These are phyloP conservation scores for Calephelis perditalis DNA, from an alignment of 2,888 invertebrate species.

Conservation along the genomic window DNA sequence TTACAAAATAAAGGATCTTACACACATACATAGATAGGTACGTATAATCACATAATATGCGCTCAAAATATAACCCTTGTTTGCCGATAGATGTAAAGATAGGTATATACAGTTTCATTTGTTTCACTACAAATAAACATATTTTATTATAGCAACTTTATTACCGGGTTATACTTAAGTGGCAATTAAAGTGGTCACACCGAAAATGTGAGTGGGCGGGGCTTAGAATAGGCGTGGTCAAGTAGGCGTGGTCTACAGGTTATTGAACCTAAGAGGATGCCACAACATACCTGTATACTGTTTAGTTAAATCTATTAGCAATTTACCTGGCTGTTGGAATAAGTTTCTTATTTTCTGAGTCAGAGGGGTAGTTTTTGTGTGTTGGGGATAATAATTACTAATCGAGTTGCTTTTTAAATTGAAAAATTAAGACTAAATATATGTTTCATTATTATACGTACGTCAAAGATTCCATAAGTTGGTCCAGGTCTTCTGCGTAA, in stretches of 20 bases:
- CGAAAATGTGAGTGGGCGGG: conserved; percentile 48
- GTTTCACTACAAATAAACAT: no score
- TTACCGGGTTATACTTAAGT: conserved; percentile 15
- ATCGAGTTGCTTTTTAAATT: background rate
- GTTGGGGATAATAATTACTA: background rate
- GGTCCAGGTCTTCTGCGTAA: no score
- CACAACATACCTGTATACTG: conserved; percentile 34
- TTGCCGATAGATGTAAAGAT: no score
- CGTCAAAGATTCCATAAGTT: no score
- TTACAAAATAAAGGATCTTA: no score
- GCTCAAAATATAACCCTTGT: no score
- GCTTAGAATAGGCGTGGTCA: conserved; percentile 48
- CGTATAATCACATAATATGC: no score
- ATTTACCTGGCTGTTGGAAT: conserved; percentile 47
- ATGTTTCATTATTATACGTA: no score
- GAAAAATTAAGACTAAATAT: no score
- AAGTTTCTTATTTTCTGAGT: background rate
- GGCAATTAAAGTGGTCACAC: conserved; percentile 14
- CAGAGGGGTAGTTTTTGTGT: background rate
- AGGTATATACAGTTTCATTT: no score
- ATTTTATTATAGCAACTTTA: background rate
- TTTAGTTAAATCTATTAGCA: conserved; percentile 50
- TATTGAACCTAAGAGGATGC: conserved; percentile 45
- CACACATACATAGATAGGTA: no score
- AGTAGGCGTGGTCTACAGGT: conserved; percentile 55